Base-by-base conservation (phyloP, 1,140 invertebrate species). In the Ips typographus region DNA sequence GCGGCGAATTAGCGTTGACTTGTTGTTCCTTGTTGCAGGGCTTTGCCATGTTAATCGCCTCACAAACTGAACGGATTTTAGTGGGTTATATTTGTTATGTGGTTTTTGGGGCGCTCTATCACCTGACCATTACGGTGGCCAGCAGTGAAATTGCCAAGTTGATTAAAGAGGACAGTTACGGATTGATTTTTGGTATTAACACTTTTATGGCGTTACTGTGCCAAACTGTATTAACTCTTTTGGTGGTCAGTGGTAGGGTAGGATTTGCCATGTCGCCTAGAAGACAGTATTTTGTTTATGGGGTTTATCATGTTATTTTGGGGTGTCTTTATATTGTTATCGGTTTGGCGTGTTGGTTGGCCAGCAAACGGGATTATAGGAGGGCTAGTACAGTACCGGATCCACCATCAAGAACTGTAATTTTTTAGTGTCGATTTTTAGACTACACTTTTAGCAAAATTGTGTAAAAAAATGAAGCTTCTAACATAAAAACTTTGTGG, bases 111-210 rank as follows among this genome's bases (percentile, higher is more conserved):
- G 87, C 87, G 2, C 81, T 94, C 55, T 95, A 90, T 78, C 92
- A 94, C 64, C 89, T 90, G 64, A 90, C 90, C 58, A 91, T 95
- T 53, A 96, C 94, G 1, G 84, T 95, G 65, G 88, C 92, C n/a
- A 95, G 94, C 80, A 89, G 90, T 59, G 92, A 95, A 82, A 88
- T 97, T 52, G 94, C 94, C 0, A 88, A 90, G 74, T 81, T 88
- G 56, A 84, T 98, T 60, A 83, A 85, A 43, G 88, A 90, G 73
- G 91, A 95, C 66, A 93, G 92, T 78, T 95, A 94, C 78, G 94
- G 92, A 2, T 80, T 96, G 5, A 89, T 98, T 71, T 96, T 97
- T 82, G 95, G 94, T 4, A 84, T 95, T 55, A 97, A 96, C 80
- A 94, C 91, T 0, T 91, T 96, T 61, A 41, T 94, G 1, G 92